Conservation (phyloP, 2,888 invertebrate genomes). For the Caenorhabditis sp. region DNA sequence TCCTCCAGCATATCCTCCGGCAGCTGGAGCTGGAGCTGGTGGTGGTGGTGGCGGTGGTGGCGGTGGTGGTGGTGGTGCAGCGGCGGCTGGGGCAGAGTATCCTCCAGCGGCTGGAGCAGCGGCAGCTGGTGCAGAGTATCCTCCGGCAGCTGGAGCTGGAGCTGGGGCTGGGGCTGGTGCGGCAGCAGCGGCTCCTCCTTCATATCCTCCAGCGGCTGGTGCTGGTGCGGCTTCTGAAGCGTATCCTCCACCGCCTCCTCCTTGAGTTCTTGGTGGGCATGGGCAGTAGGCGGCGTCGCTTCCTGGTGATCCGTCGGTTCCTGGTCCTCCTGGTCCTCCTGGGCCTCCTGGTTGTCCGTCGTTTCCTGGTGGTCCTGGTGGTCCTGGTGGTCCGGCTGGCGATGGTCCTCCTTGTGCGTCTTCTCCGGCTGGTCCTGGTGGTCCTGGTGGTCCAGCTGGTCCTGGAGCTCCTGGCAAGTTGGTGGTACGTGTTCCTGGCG, state of each 20-base stretch:
- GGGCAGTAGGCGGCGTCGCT: constrained; percentile 39
- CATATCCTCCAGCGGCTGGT: constrained; percentile 12
- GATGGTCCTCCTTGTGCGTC: constrained; percentile 27
- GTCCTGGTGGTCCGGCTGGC: constrained; percentile 54
- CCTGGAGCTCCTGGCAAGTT: constrained; percentile 30
- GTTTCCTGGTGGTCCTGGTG: constrained; percentile 45
- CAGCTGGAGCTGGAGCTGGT: constrained; percentile 1
- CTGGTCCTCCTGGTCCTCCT: constrained; percentile 27
- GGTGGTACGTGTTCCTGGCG: constrained; percentile 23
- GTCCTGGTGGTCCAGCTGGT: constrained; percentile 39
- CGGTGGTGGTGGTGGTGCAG: constrained; percentile 16
- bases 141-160: background rate
- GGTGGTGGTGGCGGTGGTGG: constrained; percentile 3
- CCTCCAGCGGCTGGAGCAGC: background rate
- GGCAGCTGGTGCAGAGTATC: background rate
- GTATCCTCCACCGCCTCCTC: constrained; percentile 27
- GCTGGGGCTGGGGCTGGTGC: background rate
- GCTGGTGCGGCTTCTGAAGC: constrained; percentile 15
- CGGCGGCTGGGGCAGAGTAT: background rate
- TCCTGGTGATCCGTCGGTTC: constrained; percentile 37
- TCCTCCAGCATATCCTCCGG: background rate
- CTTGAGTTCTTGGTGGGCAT: constrained; percentile 45
- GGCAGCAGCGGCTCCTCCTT: constrained; percentile 13
- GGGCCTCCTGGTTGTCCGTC: constrained; percentile 34
- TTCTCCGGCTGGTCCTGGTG: constrained; percentile 33